phyloP scores from a whole-genome alignment of 2,888 invertebrate species.

The Xylocampa areola region DNA sequence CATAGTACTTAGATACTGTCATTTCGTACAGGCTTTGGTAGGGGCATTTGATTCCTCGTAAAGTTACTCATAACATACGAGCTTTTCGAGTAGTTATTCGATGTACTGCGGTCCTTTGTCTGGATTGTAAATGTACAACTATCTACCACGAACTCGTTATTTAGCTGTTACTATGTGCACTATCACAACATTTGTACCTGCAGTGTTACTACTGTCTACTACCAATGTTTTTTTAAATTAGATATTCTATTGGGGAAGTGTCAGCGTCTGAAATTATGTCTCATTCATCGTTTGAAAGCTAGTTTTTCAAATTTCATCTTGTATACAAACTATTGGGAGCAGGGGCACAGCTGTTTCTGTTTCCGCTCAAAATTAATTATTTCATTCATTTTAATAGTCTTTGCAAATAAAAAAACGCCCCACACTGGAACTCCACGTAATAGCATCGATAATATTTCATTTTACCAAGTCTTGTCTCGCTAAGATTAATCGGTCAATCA shows the following conservation, averaged over 20 bases:
- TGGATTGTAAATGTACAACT: too few species aligned
- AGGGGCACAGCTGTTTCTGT: conserved; percentile 18
- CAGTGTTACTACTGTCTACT: too few species aligned
- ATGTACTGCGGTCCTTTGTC: too few species aligned
- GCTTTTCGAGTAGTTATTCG: too few species aligned
- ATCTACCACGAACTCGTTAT: too few species aligned
- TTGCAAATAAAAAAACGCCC: conserved; percentile 22
- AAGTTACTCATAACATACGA: too few species aligned
- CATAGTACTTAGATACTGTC: too few species aligned
- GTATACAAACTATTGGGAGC: conserved; percentile 20
- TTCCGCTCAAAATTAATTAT: conserved; percentile 23
- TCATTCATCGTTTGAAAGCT: conserved; percentile 7
- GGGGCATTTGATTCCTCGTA: too few species aligned
- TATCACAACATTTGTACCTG: too few species aligned
- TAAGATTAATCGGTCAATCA: conserved; percentile 87
- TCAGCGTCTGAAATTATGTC: background rate
- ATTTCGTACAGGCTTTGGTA: too few species aligned
- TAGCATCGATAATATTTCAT: conserved; percentile 53
- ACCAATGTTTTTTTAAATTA: too few species aligned
- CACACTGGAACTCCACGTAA: conserved; percentile 23
- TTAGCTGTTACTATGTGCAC: too few species aligned
- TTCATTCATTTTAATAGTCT: conserved; percentile 17
- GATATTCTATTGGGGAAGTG: conserved; percentile 10
- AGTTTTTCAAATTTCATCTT: conserved; percentile 7
- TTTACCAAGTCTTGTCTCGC: conserved; percentile 63